Evolutionary conservation across 2,888 invertebrate species (phyloP).

Genomic region (Timema cristinae): DNA sequence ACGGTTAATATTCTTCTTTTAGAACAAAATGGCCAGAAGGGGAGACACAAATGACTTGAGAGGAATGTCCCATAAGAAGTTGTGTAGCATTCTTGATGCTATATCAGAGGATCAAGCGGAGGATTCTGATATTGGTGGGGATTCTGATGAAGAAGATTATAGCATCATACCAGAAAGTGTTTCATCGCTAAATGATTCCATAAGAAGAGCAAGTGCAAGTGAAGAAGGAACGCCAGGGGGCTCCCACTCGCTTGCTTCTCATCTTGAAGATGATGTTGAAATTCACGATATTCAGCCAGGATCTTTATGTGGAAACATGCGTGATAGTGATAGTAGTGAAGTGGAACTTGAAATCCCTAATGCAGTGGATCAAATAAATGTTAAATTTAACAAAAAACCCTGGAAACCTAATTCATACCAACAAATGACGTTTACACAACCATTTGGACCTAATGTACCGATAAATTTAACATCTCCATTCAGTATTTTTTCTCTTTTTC

Average conservation of each 20-base stretch:
- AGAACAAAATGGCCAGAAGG: too few relatives aligned
- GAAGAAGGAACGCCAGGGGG: neutral
- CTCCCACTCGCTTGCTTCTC: too few relatives aligned
- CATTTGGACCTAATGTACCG: neutral
- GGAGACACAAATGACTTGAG: neutral
- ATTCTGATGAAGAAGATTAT: conserved; percentile 3
- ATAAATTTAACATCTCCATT: conserved; percentile 9
- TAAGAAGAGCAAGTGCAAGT: neutral
- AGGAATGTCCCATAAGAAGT: neutral
- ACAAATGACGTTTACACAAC: neutral
- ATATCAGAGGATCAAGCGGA: neutral
- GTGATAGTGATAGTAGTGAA: too few relatives aligned
- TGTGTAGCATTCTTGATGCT: neutral
- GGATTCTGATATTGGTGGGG: neutral
- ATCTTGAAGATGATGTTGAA: too few relatives aligned
- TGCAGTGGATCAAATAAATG: neutral
- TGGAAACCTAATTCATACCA: neutral
- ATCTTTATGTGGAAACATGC: too few relatives aligned
- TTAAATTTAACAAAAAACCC: neutral
- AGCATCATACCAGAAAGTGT: neutral
- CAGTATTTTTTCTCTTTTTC: conserved; percentile 7
- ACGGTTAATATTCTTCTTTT: too few relatives aligned
- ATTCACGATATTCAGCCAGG: too few relatives aligned
- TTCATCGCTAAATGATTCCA: neutral
- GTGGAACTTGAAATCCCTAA: neutral